A percentile compares a stretch with the other conserved stretches of the same genome.
These are phyloP conservation scores for Poeciliopsis infans DNA, from an alignment of 2,797 vertebrate genomes.

Conservation along the genomic window DNA sequence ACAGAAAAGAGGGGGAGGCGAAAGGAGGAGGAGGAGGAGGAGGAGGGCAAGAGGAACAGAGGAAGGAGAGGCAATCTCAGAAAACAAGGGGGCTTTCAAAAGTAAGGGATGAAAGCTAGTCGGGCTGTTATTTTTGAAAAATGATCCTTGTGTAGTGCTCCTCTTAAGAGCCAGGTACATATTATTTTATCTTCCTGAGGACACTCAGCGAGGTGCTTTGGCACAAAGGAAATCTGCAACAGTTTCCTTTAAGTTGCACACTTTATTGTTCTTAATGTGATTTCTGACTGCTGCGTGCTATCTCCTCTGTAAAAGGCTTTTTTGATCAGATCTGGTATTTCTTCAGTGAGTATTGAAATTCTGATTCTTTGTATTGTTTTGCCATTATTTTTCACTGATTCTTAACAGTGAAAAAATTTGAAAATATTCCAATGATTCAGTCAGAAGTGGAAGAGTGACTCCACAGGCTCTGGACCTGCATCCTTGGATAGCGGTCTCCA, in stretches of 20 bases:
- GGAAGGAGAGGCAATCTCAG: slow-evolving; percentile 78
- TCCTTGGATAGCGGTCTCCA: neutral
- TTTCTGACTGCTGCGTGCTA: slow-evolving; percentile 48
- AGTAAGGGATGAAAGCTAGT: slow-evolving; percentile 83
- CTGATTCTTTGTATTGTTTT: slow-evolving; percentile 6
- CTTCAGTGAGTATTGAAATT: slow-evolving; percentile 17
- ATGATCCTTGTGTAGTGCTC: slow-evolving; percentile 81
- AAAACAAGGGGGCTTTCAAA: slow-evolving; percentile 84
- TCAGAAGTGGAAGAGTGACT: slow-evolving; percentile 14
- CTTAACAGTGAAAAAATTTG: slow-evolving; percentile 1
- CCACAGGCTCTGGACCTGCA: neutral
- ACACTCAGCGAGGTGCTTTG: slow-evolving; percentile 65
- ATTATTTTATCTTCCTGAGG: slow-evolving; percentile 79
- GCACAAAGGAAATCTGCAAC: slow-evolving; percentile 39
- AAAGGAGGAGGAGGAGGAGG: slow-evolving; percentile 19
- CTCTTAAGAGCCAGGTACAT: slow-evolving; percentile 80
- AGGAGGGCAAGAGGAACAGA: slow-evolving; percentile 61
- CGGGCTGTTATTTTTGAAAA: slow-evolving; percentile 82
- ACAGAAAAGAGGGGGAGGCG: slow-evolving; percentile 38
- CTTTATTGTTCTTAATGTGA: slow-evolving; percentile 55
- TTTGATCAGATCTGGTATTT: slow-evolving; percentile 25
- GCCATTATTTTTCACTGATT: slow-evolving; percentile 16
- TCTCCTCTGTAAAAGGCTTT: slow-evolving; percentile 36
- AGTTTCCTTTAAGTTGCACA: slow-evolving; percentile 58
- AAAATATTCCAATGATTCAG: slow-evolving; percentile 7